A percentile compares a stretch with the other conserved stretches of the same genome.
Conservation (phyloP, 1,140 invertebrate genomes). For the Lycorma delicatula region DNA sequence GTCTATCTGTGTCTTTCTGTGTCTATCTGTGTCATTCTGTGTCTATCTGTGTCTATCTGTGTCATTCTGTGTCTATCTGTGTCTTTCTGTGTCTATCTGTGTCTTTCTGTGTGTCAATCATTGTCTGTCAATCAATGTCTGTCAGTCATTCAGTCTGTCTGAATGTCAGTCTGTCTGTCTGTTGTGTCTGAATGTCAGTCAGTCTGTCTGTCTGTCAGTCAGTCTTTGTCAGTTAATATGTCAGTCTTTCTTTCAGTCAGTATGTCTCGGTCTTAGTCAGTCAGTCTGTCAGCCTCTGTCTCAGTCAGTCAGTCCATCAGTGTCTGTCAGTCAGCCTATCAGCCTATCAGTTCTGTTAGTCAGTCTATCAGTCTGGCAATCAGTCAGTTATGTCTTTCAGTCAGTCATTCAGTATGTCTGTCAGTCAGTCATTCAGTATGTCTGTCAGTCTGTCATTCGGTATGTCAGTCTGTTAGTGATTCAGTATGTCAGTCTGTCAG, state of each 20-base stretch:
- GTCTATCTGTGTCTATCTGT: too few relatives aligned
- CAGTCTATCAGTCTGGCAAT: too few relatives aligned
- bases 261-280: slow-evolving; percentile 18
- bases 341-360: slow-evolving; percentile 20
- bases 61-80: slow-evolving; percentile 17
- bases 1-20: slow-evolving; percentile 18
- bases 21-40: slow-evolving; percentile 22
- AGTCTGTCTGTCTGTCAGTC: slow-evolving; percentile 19
- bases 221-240: too few relatives aligned
- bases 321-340: slow-evolving; percentile 16
- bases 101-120: slow-evolving; percentile 21
- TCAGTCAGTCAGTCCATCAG: slow-evolving; percentile 20
- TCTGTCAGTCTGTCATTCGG: slow-evolving; percentile 4
- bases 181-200: slow-evolving; percentile 15
- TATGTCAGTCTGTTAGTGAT: slow-evolving; percentile 23
- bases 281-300: slow-evolving; percentile 15
- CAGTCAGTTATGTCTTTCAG: slow-evolving; percentile 15
- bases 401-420: slow-evolving; percentile 20
- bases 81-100: slow-evolving; percentile 22
- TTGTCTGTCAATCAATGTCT: slow-evolving; percentile 18
- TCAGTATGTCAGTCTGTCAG: too few relatives aligned
- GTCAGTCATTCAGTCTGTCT: slow-evolving; percentile 19
- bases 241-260: slow-evolving; percentile 19
- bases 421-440: slow-evolving; percentile 17
- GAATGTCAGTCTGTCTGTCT: slow-evolving; percentile 22